Percentiles rank a stretch among this genome's conserved stretches.
phyloP scores from a whole-genome alignment of 2,113 vertebrate species.

The Gavia stellata region DNA sequence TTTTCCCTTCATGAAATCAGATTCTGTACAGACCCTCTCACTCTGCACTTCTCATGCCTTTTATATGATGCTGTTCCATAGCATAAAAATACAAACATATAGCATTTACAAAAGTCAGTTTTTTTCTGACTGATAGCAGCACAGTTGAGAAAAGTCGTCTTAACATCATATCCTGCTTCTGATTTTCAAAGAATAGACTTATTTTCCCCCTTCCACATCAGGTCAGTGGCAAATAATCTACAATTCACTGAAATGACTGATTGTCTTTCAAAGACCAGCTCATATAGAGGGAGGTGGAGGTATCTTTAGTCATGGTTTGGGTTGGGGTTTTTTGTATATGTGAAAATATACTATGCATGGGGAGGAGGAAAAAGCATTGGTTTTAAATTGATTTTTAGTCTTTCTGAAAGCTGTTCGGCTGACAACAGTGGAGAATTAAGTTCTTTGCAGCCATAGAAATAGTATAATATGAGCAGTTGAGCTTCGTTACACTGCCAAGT shows the following conservation, averaged over 20 bases:
- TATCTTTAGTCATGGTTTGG: neutral
- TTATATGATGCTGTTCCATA: neutral
- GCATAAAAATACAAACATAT: neutral
- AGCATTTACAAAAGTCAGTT: rapidly evolving
- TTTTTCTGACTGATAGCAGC: neutral
- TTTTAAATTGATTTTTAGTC: neutral
- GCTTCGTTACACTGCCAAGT: neutral
- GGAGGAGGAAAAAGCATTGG: neutral
- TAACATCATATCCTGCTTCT: neutral
- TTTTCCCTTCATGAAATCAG: neutral
- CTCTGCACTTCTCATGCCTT: neutral
- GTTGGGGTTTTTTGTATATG: neutral
- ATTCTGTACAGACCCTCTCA: neutral
- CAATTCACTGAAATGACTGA: neutral
- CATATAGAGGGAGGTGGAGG: neutral
- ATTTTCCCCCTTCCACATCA: neutral
- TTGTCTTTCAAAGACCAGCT: neutral
- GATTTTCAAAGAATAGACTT: neutral
- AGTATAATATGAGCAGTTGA: neutral
- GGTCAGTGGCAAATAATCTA: neutral
- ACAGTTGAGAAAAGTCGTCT: neutral
- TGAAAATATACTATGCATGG: neutral
- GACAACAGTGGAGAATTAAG: neutral
- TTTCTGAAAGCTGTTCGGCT: neutral
- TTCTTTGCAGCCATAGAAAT: neutral